Conservation (phyloP, 2,888 invertebrate genomes). For the Byasa hedistus region DNA sequence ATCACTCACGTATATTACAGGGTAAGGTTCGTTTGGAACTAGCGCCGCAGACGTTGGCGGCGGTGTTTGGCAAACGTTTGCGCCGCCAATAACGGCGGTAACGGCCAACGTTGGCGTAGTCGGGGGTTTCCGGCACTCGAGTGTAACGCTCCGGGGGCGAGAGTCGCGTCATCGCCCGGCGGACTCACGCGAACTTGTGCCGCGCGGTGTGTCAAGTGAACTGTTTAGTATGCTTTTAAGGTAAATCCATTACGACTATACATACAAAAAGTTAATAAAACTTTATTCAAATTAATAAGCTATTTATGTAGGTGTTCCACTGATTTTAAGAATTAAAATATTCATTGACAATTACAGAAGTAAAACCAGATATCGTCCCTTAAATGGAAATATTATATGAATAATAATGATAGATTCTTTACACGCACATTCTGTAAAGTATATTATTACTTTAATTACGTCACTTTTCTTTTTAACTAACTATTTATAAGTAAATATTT, state of each 20-base stretch:
- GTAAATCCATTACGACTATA: conserved; percentile 13
- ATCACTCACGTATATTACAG: conserved; percentile 25
- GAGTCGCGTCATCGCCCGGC: conserved; percentile 45
- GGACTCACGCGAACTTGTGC: conserved; percentile 38
- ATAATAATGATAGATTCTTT: too few relatives aligned
- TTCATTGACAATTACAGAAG: too few relatives aligned
- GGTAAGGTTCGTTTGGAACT: conserved; percentile 14
- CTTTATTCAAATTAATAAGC: too few relatives aligned
- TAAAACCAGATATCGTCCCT: too few relatives aligned
- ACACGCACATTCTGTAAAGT: too few relatives aligned
- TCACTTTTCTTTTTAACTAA: too few relatives aligned
- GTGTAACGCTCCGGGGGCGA: conserved; percentile 47
- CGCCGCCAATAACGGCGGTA: conserved; percentile 34
- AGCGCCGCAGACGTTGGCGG: conserved; percentile 24
- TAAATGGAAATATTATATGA: too few relatives aligned
- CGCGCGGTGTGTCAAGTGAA: conserved; percentile 34
- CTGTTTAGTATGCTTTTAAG: conserved; percentile 21
- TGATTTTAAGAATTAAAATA: too few relatives aligned
- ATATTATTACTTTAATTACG: too few relatives aligned
- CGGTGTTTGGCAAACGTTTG: conserved; percentile 15
- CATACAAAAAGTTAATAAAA: too few relatives aligned
- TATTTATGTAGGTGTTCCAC: too few relatives aligned
- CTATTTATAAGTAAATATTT: too few relatives aligned
- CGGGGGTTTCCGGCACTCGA: conserved; percentile 50
- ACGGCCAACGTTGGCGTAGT: conserved; percentile 33